Evolutionary conservation across 2,888 invertebrate genomes (phyloP).

Genomic region (Tiliacea aurago): DNA sequence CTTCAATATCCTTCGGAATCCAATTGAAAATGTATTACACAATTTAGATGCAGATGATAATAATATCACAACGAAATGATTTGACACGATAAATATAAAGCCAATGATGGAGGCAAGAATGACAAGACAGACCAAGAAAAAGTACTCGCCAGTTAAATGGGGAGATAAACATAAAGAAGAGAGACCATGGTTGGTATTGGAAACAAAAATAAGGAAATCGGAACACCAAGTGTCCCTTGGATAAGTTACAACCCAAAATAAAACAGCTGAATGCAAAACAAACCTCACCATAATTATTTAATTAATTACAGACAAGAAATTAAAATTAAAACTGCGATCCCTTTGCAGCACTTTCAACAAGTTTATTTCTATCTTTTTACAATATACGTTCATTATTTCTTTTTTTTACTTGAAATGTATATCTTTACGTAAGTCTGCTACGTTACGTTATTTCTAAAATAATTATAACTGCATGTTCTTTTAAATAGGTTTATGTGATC

Average conservation of each 20-base stretch:
- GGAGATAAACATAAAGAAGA: not conserved
- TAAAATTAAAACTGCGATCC: not conserved
- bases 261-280: not conserved
- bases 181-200: not conserved
- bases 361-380: constrained; percentile 4
- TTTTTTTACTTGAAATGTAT: constrained; percentile 9
- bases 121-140: not conserved
- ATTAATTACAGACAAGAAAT: not conserved
- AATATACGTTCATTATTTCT: constrained; percentile 18
- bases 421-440: constrained; percentile 14
- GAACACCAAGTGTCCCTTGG: not conserved
- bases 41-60: not conserved
- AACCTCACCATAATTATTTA: not conserved
- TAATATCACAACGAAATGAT: not conserved
- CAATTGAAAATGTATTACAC: not conserved
- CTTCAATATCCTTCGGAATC: not conserved
- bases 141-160: not conserved
- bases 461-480: not conserved
- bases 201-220: not conserved
- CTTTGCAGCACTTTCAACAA: not conserved
- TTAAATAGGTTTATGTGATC: not conserved
- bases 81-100: not conserved
- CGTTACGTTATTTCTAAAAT: not conserved
- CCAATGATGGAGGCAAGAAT: not conserved
- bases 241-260: not conserved